phyloP scores from a whole-genome alignment of 2,113 vertebrate genomes.

The Bufo bufo region DNA sequence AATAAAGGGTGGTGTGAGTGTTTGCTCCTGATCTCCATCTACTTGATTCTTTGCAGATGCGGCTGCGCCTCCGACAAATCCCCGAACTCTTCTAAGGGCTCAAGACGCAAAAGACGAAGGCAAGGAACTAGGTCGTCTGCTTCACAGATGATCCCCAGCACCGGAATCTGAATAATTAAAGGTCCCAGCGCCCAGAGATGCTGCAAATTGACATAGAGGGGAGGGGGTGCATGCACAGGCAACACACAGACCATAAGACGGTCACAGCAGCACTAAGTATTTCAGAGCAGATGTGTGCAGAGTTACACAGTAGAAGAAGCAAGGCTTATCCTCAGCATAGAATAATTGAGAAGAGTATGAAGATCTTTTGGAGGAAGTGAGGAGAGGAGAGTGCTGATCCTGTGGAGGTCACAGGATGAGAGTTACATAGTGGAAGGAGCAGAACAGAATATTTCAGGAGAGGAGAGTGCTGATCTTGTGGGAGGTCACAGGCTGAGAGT shows the following conservation, averaged over 20 bases:
- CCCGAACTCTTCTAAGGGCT: not conserved
- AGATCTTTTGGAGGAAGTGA: too few relatives aligned
- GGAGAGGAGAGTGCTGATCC: not conserved
- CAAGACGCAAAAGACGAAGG: not conserved
- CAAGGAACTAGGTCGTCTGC: not conserved
- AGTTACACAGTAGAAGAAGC: too few relatives aligned
- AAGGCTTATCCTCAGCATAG: not conserved
- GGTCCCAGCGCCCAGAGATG: not conserved
- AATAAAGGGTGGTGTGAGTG: not conserved
- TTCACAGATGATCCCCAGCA: not conserved
- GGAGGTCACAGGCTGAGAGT: too few relatives aligned
- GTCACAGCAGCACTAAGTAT: not conserved
- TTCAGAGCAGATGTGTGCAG: not conserved
- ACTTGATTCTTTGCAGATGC: not conserved
- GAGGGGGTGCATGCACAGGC: not conserved
- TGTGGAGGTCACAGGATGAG: not conserved
- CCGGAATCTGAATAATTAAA: conserved; percentile 19
- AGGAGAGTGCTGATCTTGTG: not conserved
- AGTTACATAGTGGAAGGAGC: not conserved
- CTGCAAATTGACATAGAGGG: not conserved
- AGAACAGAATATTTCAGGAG: not conserved
- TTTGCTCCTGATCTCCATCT: too few relatives aligned
- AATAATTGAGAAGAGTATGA: not conserved
- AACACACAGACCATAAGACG: too few relatives aligned
- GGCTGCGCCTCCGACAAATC: not conserved